phyloP scores from a whole-genome alignment of 35 echinoderm and acorn worm species.

The Nesometra sesokonis region DNA sequence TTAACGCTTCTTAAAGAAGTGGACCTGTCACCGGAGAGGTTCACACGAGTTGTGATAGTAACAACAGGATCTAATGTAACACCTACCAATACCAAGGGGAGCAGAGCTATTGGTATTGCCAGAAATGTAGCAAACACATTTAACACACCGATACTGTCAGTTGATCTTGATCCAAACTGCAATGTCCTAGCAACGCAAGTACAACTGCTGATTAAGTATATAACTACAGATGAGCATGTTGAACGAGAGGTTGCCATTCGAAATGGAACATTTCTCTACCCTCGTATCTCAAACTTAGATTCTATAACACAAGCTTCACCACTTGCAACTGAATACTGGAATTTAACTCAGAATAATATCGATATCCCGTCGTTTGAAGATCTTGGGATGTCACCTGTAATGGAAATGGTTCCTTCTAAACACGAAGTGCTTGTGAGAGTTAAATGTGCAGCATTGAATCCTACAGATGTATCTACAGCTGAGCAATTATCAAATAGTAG shows the following conservation, averaged over 20 bases:
- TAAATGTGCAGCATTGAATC: constrained; percentile 32
- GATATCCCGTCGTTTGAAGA: constrained; percentile 24
- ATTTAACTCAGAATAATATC: constrained; percentile 10
- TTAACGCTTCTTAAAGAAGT: constrained; percentile 39
- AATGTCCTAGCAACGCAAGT: neutral
- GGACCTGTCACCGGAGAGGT: constrained; percentile 23
- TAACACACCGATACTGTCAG: constrained; percentile 34
- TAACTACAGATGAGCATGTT: constrained; percentile 14
- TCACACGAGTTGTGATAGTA: constrained; percentile 57
- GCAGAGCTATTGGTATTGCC: constrained; percentile 35
- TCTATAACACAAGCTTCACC: neutral
- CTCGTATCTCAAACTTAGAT: constrained; percentile 4
- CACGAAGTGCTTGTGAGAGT: constrained; percentile 40
- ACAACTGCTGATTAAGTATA: constrained; percentile 17
- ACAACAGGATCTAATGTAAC: constrained; percentile 9
- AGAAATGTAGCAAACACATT: constrained; percentile 46
- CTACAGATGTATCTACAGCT: constrained; percentile 36
- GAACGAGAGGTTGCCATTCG: constrained; percentile 1
- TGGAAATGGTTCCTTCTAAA: constrained; percentile 10
- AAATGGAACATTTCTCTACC: constrained; percentile 22
- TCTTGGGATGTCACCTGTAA: constrained; percentile 10
- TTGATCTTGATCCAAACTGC: constrained; percentile 33
- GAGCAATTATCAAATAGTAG: neutral
- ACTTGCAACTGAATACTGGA: constrained; percentile 36
- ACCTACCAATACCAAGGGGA: neutral